These are phyloP conservation scores for Grammomys dolichurus DNA, from an alignment of 2,113 vertebrate genomes.

Conservation along the genomic window DNA sequence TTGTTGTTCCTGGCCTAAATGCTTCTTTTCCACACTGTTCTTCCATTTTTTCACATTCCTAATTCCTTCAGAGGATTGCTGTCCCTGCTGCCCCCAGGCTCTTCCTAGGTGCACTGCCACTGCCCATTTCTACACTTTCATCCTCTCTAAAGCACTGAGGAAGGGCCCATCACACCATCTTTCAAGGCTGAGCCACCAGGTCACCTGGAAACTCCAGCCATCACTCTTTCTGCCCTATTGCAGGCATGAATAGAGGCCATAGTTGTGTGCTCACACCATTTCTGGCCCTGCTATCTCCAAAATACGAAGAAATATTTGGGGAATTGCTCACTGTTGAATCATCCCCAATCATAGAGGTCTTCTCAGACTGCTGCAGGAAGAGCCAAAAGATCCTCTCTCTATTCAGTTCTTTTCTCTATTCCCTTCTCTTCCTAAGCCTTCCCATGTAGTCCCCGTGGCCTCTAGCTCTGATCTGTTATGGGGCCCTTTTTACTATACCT, in stretches of 20 bases:
- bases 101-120: background rate
- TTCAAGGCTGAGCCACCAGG: background rate
- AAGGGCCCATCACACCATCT: background rate
- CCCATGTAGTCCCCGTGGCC: background rate
- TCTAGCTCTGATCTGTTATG: background rate
- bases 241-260: slow-evolving; percentile 29
- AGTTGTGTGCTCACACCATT: slow-evolving; percentile 14
- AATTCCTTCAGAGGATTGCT: background rate
- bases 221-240: background rate
- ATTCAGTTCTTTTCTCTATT: background rate
- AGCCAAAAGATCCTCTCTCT: slow-evolving; percentile 4
- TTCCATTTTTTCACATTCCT: background rate
- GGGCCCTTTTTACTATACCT: background rate
- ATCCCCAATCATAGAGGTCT: background rate
- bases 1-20: background rate
- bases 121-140: background rate
- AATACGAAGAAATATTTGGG: background rate
- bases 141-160: background rate
- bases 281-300: slow-evolving; percentile 12
- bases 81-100: background rate
- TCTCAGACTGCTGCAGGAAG: slow-evolving; percentile 30
- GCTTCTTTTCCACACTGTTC: background rate
- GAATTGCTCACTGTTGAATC: background rate
- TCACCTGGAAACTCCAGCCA: background rate
- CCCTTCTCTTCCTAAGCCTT: background rate